A percentile compares a stretch with the other conserved stretches of the same genome.
Conservation (phyloP, 2,888 invertebrate species). For the Protula sp. region DNA sequence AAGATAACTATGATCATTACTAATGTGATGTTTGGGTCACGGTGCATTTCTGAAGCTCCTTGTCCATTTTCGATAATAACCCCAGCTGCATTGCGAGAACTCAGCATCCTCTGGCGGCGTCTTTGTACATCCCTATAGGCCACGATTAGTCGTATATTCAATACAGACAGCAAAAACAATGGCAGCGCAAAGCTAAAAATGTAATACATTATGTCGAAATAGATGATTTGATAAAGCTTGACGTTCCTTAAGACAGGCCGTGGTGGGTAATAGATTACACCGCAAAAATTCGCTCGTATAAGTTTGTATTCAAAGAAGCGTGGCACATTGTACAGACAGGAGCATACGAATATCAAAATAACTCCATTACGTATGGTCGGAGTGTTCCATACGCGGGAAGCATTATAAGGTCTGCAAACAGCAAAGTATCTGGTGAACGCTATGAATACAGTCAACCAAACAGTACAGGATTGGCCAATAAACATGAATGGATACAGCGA, state of each 20-base stretch:
- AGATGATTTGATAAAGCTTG: conserved; percentile 9
- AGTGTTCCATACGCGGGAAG: conserved; percentile 6
- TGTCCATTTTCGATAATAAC: background rate
- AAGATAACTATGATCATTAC: conserved; percentile 17
- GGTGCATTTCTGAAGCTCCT: background rate
- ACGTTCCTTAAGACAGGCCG: conserved; percentile 4
- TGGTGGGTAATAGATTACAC: background rate
- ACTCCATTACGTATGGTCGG: conserved; percentile 1
- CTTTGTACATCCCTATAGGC: conserved; percentile 8
- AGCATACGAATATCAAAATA: conserved; percentile 1
- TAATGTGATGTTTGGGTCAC: conserved; percentile 16
- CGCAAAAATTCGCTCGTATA: background rate
- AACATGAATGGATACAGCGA: conserved; percentile 14
- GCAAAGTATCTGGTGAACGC: conserved; percentile 15
- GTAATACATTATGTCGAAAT: conserved; percentile 16
- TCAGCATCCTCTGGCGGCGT: background rate
- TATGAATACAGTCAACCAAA: conserved; percentile 18
- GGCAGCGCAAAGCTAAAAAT: conserved; percentile 20
- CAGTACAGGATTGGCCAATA: conserved; percentile 14
- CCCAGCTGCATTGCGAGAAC: background rate
- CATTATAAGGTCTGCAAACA: conserved; percentile 15
- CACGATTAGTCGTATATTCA: conserved; percentile 12
- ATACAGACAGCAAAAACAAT: conserved; percentile 10
- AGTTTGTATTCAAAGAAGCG: conserved; percentile 14
- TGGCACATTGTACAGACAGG: conserved; percentile 15